Evolutionary conservation across 2,113 vertebrate genomes (phyloP), one percentile per base, ranked within the genome.

Genomic region (Gracilinanus agilis): DNA sequence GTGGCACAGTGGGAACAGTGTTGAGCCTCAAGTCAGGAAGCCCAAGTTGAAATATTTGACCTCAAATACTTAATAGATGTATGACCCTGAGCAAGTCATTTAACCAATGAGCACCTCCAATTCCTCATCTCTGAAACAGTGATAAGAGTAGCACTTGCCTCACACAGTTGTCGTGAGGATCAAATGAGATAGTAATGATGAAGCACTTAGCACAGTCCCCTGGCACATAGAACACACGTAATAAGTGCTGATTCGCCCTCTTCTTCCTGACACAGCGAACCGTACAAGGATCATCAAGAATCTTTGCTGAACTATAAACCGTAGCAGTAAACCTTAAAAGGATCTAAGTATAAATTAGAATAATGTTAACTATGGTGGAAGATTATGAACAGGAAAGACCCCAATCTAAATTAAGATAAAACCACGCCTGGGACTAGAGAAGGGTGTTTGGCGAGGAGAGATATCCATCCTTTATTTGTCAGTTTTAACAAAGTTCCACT

Each of bases 381-480:
- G 91, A 96, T 97, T 93, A 94, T 90, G 94, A 54, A 94, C 58
- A 97, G 93, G 96, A 97, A 97, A 54, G 49, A 75, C 95, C 95
- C 90, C 92, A 95, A 97, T 58, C 96, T 96, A 89, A 97, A 94
- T 94, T 94, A 97, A 53, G 94, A 95, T 95, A 95, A 97, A 98
- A 98, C 44, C 89, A 10, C 0, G 49, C 3, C 83, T 91, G 12
- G 29, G 90, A 90, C 53, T 90, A 3, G 5, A 83, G 91, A 40
- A 95, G 93, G 89, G 23, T 16, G 9, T n/a, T 90, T 2, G 0
- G 7, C n/a, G 27, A 40, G n/a, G 12, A 9, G 9, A 91, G 58
- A 44, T 92, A 24, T 90, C 90, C 7, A 88, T 90, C 92, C 1
- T 83, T 90, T 24, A 23, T 55, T 61, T 92, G 29, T 10, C 90